Percentiles rank a stretch among this genome's conserved stretches.
Conservation (phyloP, 2,797 vertebrate species). For the Brotula barbata region DNA sequence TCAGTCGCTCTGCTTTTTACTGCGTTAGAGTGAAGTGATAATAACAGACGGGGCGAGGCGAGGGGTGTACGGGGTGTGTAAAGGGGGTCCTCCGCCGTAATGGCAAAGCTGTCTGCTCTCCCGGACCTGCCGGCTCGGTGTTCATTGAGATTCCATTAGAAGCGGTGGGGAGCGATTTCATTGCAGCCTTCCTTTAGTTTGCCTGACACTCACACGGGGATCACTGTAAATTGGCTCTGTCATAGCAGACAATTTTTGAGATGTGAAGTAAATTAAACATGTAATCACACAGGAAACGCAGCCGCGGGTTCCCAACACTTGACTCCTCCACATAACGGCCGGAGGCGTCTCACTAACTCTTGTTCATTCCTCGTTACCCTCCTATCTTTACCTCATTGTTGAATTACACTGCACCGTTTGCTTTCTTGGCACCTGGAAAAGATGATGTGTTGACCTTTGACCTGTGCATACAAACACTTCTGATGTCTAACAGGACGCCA, state of each 20-base stretch:
- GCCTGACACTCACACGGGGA: slow-evolving; percentile 74
- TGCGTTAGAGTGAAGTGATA: slow-evolving; percentile 71
- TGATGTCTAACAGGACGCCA: slow-evolving; percentile 11
- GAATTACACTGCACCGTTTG: slow-evolving; percentile 50
- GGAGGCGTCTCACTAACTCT: slow-evolving; percentile 43
- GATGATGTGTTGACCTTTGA: slow-evolving; percentile 38
- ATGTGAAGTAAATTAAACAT: slow-evolving; percentile 83
- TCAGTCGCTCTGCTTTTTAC: slow-evolving; percentile 46
- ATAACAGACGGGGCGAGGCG: slow-evolving; percentile 70
- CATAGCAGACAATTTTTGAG: slow-evolving; percentile 75
- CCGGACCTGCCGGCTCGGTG: slow-evolving; percentile 57
- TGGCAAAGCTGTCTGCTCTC: slow-evolving; percentile 70
- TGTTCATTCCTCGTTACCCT: slow-evolving; percentile 48
- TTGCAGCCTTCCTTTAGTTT: slow-evolving; percentile 58
- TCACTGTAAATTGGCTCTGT: slow-evolving; percentile 79
- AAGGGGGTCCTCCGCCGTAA: slow-evolving; percentile 68
- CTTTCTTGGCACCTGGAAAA: slow-evolving; percentile 33
- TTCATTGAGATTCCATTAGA: slow-evolving; percentile 83
- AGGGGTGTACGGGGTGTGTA: slow-evolving; percentile 59
- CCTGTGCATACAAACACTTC: slow-evolving; percentile 7
- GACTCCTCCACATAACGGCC: slow-evolving; percentile 37
- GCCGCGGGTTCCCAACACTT: slow-evolving; percentile 47
- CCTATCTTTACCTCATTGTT: slow-evolving; percentile 45
- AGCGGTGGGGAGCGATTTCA: slow-evolving; percentile 52
- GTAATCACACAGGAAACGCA: slow-evolving; percentile 75